A percentile compares a stretch with the other conserved stretches of the same genome.
These are phyloP conservation scores for Volucella inflata DNA, from an alignment of 2,888 invertebrate species.

Conservation along the genomic window DNA sequence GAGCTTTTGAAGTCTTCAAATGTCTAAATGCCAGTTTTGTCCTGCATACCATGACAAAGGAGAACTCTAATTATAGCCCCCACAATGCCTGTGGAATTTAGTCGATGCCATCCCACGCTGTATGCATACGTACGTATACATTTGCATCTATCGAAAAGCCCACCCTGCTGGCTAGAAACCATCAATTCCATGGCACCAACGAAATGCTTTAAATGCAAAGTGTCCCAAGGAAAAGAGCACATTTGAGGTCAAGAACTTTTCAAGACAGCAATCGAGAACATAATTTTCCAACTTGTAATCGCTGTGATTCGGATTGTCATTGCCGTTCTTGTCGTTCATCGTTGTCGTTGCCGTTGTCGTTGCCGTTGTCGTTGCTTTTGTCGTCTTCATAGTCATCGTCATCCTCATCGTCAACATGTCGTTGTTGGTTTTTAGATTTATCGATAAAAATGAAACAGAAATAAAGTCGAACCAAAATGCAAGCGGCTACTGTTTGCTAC, in stretches of 20 bases:
- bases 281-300: constrained; percentile 25
- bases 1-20: too few species aligned
- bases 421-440: constrained; percentile 16
- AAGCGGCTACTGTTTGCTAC: constrained; percentile 44
- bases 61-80: too few species aligned
- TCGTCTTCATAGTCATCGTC: not conserved
- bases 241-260: constrained; percentile 48
- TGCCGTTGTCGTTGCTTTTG: not conserved
- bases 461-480: constrained; percentile 28
- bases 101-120: too few species aligned
- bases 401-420: not conserved
- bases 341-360: not conserved
- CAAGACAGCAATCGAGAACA: constrained; percentile 3
- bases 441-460: constrained; percentile 39
- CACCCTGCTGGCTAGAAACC: not conserved
- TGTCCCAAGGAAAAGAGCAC: constrained; percentile 13
- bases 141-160: too few species aligned
- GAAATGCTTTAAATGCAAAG: constrained; percentile 25
- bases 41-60: too few species aligned
- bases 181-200: not conserved
- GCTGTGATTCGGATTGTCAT: not conserved
- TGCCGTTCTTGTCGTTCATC: not conserved
- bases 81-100: too few species aligned
- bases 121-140: too few species aligned
- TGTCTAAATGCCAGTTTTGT: too few species aligned